These are phyloP conservation scores for Zhuqinia jingwanae DNA, from an alignment of 2,888 invertebrate genomes.

Conservation along the genomic window DNA sequence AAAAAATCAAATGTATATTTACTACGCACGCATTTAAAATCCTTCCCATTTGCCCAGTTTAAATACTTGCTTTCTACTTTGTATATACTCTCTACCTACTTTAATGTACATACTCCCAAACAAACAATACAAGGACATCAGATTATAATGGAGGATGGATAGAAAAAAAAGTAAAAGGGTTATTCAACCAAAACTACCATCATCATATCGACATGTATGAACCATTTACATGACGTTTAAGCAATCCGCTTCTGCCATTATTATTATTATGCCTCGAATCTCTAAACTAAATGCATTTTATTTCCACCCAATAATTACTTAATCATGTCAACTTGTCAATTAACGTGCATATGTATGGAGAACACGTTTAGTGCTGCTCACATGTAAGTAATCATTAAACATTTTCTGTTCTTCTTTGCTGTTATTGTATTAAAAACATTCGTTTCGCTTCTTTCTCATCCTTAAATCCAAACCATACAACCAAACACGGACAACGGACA, in stretches of 20 bases:
- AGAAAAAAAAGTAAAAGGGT: background rate
- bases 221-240: background rate
- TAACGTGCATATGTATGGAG: slow-evolving; percentile 57
- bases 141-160: too few relatives aligned
- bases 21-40: background rate
- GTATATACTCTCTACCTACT: too few relatives aligned
- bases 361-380: slow-evolving; percentile 53
- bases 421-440: slow-evolving; percentile 35
- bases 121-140: slow-evolving; percentile 10
- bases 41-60: too few relatives aligned
- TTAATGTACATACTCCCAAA: too few relatives aligned
- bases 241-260: slow-evolving; percentile 1
- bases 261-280: background rate
- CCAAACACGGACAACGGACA: background rate
- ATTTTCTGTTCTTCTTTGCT: slow-evolving; percentile 20
- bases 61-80: too few relatives aligned
- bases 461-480: background rate
- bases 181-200: slow-evolving; percentile 24
- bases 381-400: slow-evolving; percentile 23
- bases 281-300: slow-evolving; percentile 27
- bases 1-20: slow-evolving; percentile 11
- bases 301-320: slow-evolving; percentile 70
- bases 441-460: slow-evolving; percentile 34
- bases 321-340: slow-evolving; percentile 72
- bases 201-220: background rate